Evolutionary conservation across 2,888 invertebrate species (phyloP).

Genomic region (Diaperis boleti): DNA sequence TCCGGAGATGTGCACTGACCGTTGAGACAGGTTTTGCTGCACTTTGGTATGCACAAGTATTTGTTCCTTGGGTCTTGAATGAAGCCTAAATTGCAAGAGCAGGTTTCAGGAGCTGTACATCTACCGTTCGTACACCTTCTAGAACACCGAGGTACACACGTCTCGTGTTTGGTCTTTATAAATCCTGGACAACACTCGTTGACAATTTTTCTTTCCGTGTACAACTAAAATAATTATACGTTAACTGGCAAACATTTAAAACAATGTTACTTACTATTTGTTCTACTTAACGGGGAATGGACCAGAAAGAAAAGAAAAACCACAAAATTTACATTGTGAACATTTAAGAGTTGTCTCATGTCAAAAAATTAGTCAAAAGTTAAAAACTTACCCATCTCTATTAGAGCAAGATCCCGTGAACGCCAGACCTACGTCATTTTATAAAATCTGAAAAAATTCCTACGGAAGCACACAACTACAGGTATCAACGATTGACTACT

Average conservation of each 20-base stretch:
- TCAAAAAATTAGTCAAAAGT: too few species aligned
- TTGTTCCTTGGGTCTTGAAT: constrained; percentile 43
- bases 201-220: not conserved
- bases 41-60: constrained; percentile 50
- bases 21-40: constrained; percentile 54
- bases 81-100: constrained; percentile 64
- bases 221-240: constrained; percentile 8
- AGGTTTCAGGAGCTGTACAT: constrained; percentile 60
- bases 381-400: too few species aligned
- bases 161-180: not conserved
- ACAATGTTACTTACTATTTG: too few species aligned
- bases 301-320: too few species aligned
- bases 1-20: constrained; percentile 61
- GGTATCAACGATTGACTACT: too few species aligned
- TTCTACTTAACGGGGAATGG: too few species aligned
- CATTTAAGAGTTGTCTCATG: too few species aligned
- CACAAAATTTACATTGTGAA: too few species aligned
- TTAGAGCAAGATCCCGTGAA: too few species aligned
- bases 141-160: constrained; percentile 6
- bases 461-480: too few species aligned
- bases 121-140: constrained; percentile 52
- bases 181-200: constrained; percentile 29
- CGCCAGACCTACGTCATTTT: too few species aligned
- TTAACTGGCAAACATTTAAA: not conserved
- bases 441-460: too few species aligned